Percentiles rank a stretch among this genome's conserved stretches.
Conservation (phyloP, 1,140 invertebrate species). For the Doryteuthis pealeii region DNA sequence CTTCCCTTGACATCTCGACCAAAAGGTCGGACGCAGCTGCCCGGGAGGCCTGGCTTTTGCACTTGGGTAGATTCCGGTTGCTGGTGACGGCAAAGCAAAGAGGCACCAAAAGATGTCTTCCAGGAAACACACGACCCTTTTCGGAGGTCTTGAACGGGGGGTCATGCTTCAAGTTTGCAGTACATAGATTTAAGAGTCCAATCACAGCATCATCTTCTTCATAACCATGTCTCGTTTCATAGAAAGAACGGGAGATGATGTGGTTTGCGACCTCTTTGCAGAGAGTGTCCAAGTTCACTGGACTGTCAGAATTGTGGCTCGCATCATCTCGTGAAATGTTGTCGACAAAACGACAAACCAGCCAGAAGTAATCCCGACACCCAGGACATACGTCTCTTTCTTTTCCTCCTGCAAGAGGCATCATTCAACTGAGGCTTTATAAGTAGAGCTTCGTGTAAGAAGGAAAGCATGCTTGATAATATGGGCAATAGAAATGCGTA, state of each 20-base stretch:
- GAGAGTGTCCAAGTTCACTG: constrained; percentile 74
- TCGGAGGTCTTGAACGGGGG: constrained; percentile 81
- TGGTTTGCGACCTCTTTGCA: constrained; percentile 75
- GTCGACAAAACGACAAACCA: constrained; percentile 84
- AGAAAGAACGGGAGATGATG: constrained; percentile 75
- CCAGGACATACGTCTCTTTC: constrained; percentile 89
- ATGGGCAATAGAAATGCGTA: constrained; percentile 72
- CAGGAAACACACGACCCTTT: constrained; percentile 69
- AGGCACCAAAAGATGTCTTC: constrained; percentile 80
- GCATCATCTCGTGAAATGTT: constrained; percentile 51
- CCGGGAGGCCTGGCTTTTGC: constrained; percentile 84
- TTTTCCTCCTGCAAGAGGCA: constrained; percentile 52
- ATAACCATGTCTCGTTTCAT: constrained; percentile 77
- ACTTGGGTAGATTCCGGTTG: constrained; percentile 84
- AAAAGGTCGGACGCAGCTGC: constrained; percentile 87
- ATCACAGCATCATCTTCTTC: constrained; percentile 86
- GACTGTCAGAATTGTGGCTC: constrained; percentile 65
- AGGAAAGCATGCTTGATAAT: constrained; percentile 75
- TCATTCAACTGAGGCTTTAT: constrained; percentile 72
- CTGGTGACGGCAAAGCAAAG: constrained; percentile 86
- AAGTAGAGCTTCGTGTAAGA: constrained; percentile 78
- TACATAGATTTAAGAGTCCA: constrained; percentile 82
- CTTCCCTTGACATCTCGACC: constrained; percentile 81
- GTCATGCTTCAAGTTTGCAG: constrained; percentile 84
- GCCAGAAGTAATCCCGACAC: constrained; percentile 91